These are phyloP conservation scores for Perca flavescens DNA, from an alignment of 2,113 vertebrate species.

Conservation along the genomic window DNA sequence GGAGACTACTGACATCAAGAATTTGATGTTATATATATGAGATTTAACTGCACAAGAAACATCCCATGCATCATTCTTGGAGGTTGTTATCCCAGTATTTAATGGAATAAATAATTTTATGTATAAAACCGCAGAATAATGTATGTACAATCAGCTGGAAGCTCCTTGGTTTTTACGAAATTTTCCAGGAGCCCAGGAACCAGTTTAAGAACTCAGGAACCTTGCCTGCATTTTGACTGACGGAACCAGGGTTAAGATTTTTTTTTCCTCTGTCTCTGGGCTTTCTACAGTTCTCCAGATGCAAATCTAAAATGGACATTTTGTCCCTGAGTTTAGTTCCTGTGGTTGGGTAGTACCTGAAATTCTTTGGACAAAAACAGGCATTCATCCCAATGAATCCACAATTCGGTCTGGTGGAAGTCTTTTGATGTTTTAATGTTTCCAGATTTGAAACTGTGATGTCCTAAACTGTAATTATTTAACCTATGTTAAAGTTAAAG, in stretches of 20 bases:
- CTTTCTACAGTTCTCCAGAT: no score
- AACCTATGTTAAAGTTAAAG: no score
- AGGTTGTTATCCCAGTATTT: neutral
- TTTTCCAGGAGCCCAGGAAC: neutral
- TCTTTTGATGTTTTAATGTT: neutral
- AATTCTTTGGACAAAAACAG: neutral
- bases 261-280: no score
- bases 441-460: neutral
- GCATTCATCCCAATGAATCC: neutral
- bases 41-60: neutral
- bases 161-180: neutral
- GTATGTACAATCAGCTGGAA: neutral
- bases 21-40: neutral
- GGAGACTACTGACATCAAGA: neutral
- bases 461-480: neutral
- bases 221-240: neutral
- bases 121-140: neutral
- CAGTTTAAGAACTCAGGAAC: no score
- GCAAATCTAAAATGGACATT: neutral
- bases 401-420: neutral
- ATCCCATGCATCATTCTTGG: neutral
- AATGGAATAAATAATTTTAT: neutral
- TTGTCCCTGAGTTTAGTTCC: neutral
- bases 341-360: neutral
- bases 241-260: no score